Percentiles rank a stretch among this genome's conserved stretches.
These are phyloP conservation scores for Aleadryas rufinucha DNA, from an alignment of 2,113 vertebrate species.

Conservation along the genomic window DNA sequence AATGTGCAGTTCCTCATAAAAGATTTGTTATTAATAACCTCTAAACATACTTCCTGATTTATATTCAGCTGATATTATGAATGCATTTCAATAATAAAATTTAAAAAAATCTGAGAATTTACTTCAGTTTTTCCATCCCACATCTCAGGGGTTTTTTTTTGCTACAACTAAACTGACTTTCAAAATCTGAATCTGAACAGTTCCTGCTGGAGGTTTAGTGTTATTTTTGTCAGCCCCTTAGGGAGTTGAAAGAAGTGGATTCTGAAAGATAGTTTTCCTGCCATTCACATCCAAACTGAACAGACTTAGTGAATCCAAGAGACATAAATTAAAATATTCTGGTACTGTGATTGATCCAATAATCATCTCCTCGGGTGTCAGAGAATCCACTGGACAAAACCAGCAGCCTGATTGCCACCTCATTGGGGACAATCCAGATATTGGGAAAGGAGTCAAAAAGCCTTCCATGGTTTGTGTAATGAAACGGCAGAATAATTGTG, in stretches of 20 bases:
- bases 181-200: background rate
- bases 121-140: background rate
- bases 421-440: background rate
- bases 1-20: background rate
- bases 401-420: background rate
- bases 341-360: background rate
- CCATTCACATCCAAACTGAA: background rate
- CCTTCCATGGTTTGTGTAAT: background rate
- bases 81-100: background rate
- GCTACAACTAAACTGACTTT: background rate
- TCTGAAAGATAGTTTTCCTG: background rate
- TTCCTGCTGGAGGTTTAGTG: background rate
- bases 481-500: background rate
- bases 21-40: background rate
- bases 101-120: background rate
- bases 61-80: background rate
- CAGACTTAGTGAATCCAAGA: background rate
- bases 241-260: background rate
- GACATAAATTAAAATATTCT: background rate
- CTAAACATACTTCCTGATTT: background rate
- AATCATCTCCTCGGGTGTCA: background rate
- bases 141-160: background rate
- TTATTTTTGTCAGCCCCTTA: background rate
- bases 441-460: background rate
- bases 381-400: background rate